These are phyloP conservation scores for Tupiocoris notatus DNA, from an alignment of 2,888 invertebrate genomes.

Conservation along the genomic window DNA sequence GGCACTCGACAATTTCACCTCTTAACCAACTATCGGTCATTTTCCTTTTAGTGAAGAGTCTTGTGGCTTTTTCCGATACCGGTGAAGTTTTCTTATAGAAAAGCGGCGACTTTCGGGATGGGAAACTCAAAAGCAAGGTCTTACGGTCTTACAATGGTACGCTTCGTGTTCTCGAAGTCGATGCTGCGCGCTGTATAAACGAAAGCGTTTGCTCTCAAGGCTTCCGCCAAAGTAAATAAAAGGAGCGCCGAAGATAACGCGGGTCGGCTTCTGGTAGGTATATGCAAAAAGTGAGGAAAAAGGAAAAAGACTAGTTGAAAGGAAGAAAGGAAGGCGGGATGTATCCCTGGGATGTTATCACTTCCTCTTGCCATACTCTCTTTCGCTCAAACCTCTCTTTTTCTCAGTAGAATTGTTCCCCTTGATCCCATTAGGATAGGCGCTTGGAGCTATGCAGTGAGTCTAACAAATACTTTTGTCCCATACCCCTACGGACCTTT, in stretches of 20 bases:
- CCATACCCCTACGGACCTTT: background rate
- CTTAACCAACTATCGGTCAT: background rate
- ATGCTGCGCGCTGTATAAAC: background rate
- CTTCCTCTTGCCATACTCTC: background rate
- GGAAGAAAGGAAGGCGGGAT: background rate
- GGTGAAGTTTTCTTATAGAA: background rate
- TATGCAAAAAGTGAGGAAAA: background rate
- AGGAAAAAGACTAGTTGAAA: background rate
- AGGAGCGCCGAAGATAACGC: background rate
- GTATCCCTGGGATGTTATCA: background rate
- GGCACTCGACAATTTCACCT: too few species aligned
- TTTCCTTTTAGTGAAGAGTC: background rate
- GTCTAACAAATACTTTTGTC: background rate
- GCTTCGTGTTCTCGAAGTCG: background rate
- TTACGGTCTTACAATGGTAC: background rate
- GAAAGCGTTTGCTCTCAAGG: background rate
- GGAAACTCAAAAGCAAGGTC: background rate
- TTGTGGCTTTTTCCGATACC: background rate
- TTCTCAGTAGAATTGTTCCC: background rate
- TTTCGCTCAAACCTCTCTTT: background rate
- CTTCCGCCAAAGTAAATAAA: background rate
- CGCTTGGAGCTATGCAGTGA: background rate
- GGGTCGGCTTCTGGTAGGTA: background rate
- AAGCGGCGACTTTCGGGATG: background rate
- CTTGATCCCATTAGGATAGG: background rate